Conservation (phyloP, 2,888 invertebrate genomes). For the Leptinotarsa haldemani region DNA sequence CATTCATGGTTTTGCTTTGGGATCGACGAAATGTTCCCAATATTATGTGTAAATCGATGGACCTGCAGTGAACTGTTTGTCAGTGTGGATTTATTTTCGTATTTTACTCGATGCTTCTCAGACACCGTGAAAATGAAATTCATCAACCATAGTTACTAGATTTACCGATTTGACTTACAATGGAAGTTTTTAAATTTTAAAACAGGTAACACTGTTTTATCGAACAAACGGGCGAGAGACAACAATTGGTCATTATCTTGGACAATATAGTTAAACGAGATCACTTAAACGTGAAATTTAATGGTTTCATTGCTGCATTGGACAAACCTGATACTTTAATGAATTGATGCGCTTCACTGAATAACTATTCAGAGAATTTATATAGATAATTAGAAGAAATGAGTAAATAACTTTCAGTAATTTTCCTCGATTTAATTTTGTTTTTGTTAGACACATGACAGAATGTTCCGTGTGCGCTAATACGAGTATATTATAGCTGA, state of each 20-base stretch:
- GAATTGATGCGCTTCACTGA: constrained; percentile 15
- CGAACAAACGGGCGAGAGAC: background rate
- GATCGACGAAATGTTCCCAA: too few relatives aligned
- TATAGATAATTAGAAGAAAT: constrained; percentile 1
- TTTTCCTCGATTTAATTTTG: background rate
- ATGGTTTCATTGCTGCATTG: constrained; percentile 15
- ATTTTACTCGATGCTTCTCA: background rate
- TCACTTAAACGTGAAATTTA: constrained; percentile 9
- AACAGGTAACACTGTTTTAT: background rate
- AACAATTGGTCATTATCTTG: constrained; percentile 7
- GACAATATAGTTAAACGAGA: constrained; percentile 7
- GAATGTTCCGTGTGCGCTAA: too few relatives aligned
- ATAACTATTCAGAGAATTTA: constrained; percentile 14
- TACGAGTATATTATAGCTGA: too few relatives aligned
- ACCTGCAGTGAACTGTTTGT: background rate
- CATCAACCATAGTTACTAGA: background rate
- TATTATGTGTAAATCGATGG: too few relatives aligned
- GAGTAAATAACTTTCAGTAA: background rate
- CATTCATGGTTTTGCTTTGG: too few relatives aligned
- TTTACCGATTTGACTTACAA: background rate
- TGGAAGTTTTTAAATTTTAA: background rate
- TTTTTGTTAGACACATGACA: background rate
- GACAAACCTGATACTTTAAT: constrained; percentile 8
- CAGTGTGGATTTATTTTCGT: background rate
- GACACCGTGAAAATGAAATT: background rate